Conservation (phyloP, 2,888 invertebrate species). For the Lochmaea capreae region DNA sequence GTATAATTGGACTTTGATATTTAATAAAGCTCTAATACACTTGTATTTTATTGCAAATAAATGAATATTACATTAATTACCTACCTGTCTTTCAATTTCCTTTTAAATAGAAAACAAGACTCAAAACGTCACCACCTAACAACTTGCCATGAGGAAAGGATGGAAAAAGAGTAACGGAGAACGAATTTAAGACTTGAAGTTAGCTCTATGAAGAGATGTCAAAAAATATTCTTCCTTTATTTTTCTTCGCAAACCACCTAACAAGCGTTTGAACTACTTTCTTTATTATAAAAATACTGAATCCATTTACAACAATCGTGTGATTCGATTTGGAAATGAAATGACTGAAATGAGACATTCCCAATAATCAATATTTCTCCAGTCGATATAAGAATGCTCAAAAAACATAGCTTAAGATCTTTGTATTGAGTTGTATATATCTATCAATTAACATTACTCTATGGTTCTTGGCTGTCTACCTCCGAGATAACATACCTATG, state of each 20-base stretch:
- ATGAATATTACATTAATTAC: constrained; percentile 1
- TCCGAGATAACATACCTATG: too few relatives aligned
- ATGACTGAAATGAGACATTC: too few relatives aligned
- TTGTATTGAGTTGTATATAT: too few relatives aligned
- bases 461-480: too few relatives aligned
- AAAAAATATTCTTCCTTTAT: constrained; percentile 8
- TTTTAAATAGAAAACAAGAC: constrained; percentile 24
- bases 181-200: background rate
- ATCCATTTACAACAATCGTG: background rate
- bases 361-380: too few relatives aligned
- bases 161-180: background rate
- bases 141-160: constrained; percentile 57
- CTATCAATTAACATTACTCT: too few relatives aligned
- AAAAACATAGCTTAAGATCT: too few relatives aligned
- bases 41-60: constrained; percentile 8
- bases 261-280: background rate
- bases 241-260: background rate
- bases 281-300: background rate
- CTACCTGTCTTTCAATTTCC: constrained; percentile 31
- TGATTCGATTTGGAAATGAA: background rate
- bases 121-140: constrained; percentile 45
- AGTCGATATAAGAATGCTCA: too few relatives aligned
- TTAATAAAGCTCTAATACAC: background rate
- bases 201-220: background rate
- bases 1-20: constrained; percentile 7